phyloP scores from a whole-genome alignment of 1,140 invertebrate genomes.

The Papilio glaucus region DNA sequence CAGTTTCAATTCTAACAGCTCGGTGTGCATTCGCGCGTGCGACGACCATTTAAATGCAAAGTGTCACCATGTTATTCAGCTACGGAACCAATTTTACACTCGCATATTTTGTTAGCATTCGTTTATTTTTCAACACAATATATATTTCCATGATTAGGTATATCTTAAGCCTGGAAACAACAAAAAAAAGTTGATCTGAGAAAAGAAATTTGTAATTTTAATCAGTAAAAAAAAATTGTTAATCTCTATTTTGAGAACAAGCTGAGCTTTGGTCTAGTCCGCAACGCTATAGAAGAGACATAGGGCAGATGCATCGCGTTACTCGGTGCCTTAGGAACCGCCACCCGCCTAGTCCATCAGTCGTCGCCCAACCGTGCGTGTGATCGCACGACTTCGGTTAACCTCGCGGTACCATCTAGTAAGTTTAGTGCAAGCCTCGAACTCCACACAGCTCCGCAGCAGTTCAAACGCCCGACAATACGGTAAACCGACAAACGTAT shows the following conservation, averaged over 20 bases:
- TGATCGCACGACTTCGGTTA: constrained; percentile 4
- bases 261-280: background rate
- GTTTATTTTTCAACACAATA: background rate
- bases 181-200: too few species aligned
- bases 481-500: background rate
- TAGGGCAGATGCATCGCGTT: constrained; percentile 20
- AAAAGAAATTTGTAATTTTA: too few species aligned
- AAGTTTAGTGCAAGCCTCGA: constrained; percentile 61
- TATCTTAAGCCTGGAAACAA: too few species aligned
- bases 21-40: constrained; percentile 21
- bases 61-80: constrained; percentile 27
- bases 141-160: background rate
- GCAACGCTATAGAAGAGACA: background rate
- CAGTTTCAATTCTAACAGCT: constrained; percentile 28
- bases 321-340: background rate
- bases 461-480: background rate
- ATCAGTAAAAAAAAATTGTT: background rate
- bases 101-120: background rate
- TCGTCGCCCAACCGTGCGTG: constrained; percentile 48
- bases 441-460: constrained; percentile 24
- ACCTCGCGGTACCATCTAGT: constrained; percentile 41
- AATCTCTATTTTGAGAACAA: background rate
- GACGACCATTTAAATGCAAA: constrained; percentile 30
- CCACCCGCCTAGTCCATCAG: constrained; percentile 38
- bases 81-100: background rate